Evolutionary conservation across 2,888 invertebrate genomes (phyloP).

Genomic region (Hedychridium roseum): DNA sequence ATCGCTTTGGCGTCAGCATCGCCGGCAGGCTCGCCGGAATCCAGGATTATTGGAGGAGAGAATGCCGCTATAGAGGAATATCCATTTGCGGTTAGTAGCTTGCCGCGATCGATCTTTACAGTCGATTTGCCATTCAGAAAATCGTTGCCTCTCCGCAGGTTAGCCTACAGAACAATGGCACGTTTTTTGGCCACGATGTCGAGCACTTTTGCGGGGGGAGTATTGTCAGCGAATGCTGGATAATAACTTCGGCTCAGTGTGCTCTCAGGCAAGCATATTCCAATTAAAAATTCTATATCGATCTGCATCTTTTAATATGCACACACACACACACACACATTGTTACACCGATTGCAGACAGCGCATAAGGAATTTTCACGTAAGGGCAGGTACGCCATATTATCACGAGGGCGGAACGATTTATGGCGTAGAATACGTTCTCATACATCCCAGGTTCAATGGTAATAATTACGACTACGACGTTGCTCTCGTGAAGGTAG

Average conservation of each 20-base stretch:
- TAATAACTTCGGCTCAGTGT: slow-evolving; percentile 48
- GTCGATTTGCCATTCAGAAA: slow-evolving; percentile 33
- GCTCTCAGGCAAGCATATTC: slow-evolving; percentile 36
- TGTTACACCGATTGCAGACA: slow-evolving; percentile 24
- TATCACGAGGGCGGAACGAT: slow-evolving; percentile 39
- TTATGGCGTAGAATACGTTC: slow-evolving; percentile 32
- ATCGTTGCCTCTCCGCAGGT: slow-evolving; percentile 35
- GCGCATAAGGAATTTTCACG: slow-evolving; percentile 30
- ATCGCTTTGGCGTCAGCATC: slow-evolving; percentile 12
- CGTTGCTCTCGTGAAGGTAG: slow-evolving; percentile 44
- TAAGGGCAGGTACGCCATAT: slow-evolving; percentile 37
- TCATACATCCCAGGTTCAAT: slow-evolving; percentile 41
- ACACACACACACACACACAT: no score
- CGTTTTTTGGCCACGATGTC: slow-evolving; percentile 45
- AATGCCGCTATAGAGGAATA: slow-evolving; percentile 43
- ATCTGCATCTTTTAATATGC: no score
- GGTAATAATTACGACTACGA: slow-evolving; percentile 40
- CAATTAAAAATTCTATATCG: no score
- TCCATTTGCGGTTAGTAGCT: slow-evolving; percentile 48
- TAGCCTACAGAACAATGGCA: slow-evolving; percentile 46
- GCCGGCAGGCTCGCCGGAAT: slow-evolving; percentile 4
- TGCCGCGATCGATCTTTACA: slow-evolving; percentile 28
- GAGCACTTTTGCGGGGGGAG: slow-evolving; percentile 44
- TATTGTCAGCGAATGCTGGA: slow-evolving; percentile 44
- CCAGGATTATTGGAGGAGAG: slow-evolving; percentile 52